Evolutionary conservation across 1,140 invertebrate species (phyloP), one percentile per base, ranked within the genome.

Genomic region (Drosophila simulans): DNA sequence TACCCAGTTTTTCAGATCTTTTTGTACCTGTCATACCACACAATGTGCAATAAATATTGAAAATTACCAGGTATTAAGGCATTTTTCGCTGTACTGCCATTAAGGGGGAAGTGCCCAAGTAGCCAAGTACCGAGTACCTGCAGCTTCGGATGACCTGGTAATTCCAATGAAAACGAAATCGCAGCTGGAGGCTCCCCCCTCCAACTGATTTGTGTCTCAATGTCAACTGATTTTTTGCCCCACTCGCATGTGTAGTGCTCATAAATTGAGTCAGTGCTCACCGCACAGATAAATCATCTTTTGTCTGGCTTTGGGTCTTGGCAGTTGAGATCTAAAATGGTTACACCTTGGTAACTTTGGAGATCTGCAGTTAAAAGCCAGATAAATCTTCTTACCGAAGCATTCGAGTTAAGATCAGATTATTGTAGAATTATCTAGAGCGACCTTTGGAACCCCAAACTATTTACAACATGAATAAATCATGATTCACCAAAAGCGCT

Each of bases 1-100:
- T 48, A 48, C 27, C 46, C 27, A 31, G 27, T 68, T 4, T 15
- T 25, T 31, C 15, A 8, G n/a, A 7, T 17, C 20, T 22, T 22
- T 53, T 46, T 12, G 5, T 35, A 4, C 48, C 51, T 60, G 42
- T 40, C 37, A 22, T 34, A 34, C 63, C 54, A 39, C 73, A 77
- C 73, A 78, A 71, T 65, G 74, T 15, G 77, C 65, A 89, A 89
- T 89, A 90, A 89, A 89, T 89, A 89, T 83, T 65, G 60, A 73
- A 80, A 88, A 79, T 80, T 58, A 64, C 70, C 40, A 66, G 63
- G 53, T 72, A 66, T 83, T 76, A 46, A 70, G 62, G 53, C 53
- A 56, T 55, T 79, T 78, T 79, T 57, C 65, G 73, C 40, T 40
- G 68, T 35, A 55, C 51, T 15, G 35, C 68, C 65, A 70, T 70